phyloP scores from a whole-genome alignment of 2,797 vertebrate genomes.

The Cottoperca gobio region DNA sequence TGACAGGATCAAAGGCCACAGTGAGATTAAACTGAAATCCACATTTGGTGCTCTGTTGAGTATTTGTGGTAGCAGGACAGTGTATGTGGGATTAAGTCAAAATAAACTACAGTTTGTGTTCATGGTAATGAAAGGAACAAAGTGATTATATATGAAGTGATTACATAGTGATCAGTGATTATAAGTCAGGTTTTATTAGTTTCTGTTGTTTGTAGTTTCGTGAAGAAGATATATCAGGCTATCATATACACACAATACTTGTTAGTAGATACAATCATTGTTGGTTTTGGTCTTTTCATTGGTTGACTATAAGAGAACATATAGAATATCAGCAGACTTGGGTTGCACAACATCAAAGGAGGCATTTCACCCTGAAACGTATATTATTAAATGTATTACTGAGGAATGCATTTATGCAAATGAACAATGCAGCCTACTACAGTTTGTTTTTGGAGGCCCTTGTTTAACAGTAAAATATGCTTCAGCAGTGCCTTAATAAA shows the following conservation, averaged over 20 bases:
- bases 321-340: no score
- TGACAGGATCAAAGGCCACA: no score
- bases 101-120: background rate
- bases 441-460: background rate
- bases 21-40: background rate
- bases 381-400: background rate
- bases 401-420: background rate
- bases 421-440: background rate
- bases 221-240: background rate
- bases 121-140: background rate
- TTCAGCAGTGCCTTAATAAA: slow-evolving; percentile 1
- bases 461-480: no score
- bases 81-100: background rate
- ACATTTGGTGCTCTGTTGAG: background rate
- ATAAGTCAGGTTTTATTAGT: no score
- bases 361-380: background rate
- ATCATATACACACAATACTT: background rate
- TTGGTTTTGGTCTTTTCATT: no score
- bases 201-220: no score
- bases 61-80: background rate
- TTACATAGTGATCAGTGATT: no score
- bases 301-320: background rate
- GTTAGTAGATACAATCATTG: background rate
- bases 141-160: no score
- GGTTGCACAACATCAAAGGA: background rate